Evolutionary conservation across 2,888 invertebrate genomes (phyloP).

Genomic region (Diarsia brunnea): DNA sequence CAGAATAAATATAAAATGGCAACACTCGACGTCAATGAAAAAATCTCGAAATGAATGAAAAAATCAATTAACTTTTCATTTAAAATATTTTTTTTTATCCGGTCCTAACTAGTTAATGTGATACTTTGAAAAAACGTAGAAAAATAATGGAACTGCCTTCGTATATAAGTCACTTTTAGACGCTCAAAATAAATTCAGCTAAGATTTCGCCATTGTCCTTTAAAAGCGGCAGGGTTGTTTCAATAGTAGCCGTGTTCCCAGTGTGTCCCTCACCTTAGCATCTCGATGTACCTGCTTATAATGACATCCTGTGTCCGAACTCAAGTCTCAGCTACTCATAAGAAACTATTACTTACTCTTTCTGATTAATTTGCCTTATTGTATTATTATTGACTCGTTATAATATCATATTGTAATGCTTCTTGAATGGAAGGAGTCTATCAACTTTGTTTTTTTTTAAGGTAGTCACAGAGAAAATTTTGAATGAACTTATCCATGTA

Average conservation of each 20-base stretch:
- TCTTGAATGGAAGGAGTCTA: background rate
- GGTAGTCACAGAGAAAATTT: background rate
- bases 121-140: no score
- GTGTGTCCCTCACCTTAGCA: slow-evolving; percentile 67
- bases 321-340: slow-evolving; percentile 49
- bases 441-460: background rate
- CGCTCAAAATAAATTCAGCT: no score
- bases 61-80: no score
- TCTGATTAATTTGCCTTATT: slow-evolving; percentile 49
- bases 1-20: no score
- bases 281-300: slow-evolving; percentile 76
- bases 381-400: slow-evolving; percentile 25
- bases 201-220: no score
- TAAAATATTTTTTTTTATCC: no score
- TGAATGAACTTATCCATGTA: background rate
- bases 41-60: no score
- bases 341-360: slow-evolving; percentile 64
- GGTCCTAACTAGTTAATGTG: no score
- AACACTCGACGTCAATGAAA: no score
- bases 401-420: background rate
- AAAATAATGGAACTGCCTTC: no score
- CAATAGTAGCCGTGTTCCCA: background rate
- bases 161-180: no score
- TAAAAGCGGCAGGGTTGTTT: background rate
- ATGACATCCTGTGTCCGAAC: slow-evolving; percentile 80